Base-by-base conservation (phyloP, 2,888 invertebrate genomes). In the Diachrysia chrysitis region DNA sequence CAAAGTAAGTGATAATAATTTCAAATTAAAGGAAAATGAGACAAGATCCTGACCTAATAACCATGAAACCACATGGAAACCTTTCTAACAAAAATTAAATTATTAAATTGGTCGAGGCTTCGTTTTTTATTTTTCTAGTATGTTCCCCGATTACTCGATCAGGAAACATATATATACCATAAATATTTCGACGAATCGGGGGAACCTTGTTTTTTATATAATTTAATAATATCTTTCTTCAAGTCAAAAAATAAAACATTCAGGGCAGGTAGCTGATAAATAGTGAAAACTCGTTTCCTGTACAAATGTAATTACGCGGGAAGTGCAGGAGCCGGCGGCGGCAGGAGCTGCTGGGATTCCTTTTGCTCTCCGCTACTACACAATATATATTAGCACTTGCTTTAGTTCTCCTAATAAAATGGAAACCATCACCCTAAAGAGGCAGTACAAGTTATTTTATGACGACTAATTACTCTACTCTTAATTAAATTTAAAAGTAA, bases 221-320 rank as follows among this genome's bases (percentile, higher is more conserved):
- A n/a, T 5, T 42, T 16, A n/a, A 6, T 42, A 42, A n/a, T 42
- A 42, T n/a, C 42, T n/a, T 4, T n/a, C 42, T n/a, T n/a, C 42
- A 5, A 42, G 10, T 42, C n/a, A 42, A 42, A n/a, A 42, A 42
- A 42, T 1, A 42, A 42, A 42, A 42, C 42, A 0, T n/a, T 42
- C 5, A n/a, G 0, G 4, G 16, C 37, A 42, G n/a, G 42, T n/a
- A 42, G n/a, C 42, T 42, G 42, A 42, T 42, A 42, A 42, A 42
- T 42, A 42, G 42, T 42, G 42, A n/a, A 42, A 42, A n/a, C 42
- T 42, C 42, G 42, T 42, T 42, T 42, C 42, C 42, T 42, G n/a
- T n/a, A 3, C 42, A n/a, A n/a, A 42, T 42, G 42, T 42, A 42
- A 42, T 42, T 42, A 42, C n/a, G 4, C n/a, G 42, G 1, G 42